Percentiles rank a stretch among this genome's conserved stretches.
These are phyloP conservation scores for Cossypha polioptera DNA, from an alignment of 2,797 vertebrate genomes.

Conservation along the genomic window DNA sequence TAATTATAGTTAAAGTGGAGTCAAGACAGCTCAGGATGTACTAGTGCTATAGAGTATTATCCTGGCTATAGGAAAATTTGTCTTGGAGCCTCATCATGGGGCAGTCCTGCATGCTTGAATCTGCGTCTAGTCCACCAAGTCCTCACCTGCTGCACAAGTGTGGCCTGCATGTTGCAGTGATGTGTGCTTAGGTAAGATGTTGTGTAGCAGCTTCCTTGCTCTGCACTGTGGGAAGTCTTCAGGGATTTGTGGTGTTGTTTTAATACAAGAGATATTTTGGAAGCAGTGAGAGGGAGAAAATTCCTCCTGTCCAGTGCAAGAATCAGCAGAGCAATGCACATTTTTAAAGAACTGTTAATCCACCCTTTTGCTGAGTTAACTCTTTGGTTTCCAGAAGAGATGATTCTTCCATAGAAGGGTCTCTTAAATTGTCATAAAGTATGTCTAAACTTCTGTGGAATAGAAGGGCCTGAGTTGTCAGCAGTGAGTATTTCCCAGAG, in stretches of 20 bases:
- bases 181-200: neutral
- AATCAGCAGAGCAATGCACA: neutral
- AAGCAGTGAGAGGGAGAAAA: neutral
- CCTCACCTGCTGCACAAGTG: neutral
- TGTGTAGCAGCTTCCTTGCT: neutral
- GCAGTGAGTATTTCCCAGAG: neutral
- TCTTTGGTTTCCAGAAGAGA: neutral
- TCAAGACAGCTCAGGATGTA: neutral
- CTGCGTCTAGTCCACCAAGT: neutral
- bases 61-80: neutral
- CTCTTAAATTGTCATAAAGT: neutral
- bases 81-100: neutral
- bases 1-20: neutral
- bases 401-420: neutral
- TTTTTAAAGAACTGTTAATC: slow-evolving; percentile 37
- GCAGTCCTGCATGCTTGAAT: neutral
- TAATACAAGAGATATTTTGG: slow-evolving; percentile 12
- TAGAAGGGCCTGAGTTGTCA: neutral
- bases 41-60: neutral
- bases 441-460: neutral
- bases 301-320: neutral
- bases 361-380: slow-evolving; percentile 14
- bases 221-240: slow-evolving; percentile 10
- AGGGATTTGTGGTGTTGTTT: slow-evolving; percentile 20
- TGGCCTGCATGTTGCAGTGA: neutral